phyloP scores from a whole-genome alignment of 2,797 vertebrate genomes.

The Emys orbicularis region DNA sequence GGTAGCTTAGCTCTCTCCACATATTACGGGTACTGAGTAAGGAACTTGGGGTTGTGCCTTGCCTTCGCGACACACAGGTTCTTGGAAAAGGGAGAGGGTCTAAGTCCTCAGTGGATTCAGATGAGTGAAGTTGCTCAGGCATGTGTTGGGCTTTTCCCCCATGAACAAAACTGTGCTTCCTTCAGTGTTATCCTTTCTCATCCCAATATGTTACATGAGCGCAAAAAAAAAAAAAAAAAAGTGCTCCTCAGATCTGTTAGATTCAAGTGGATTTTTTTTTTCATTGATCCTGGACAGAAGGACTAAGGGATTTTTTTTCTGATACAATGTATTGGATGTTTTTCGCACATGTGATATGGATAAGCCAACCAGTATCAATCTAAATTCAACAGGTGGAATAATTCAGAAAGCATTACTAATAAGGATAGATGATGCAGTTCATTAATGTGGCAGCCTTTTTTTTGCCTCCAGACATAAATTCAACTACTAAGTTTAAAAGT shows the following conservation, averaged over 20 bases:
- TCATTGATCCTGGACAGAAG: neutral
- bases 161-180: neutral
- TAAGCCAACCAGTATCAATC: neutral
- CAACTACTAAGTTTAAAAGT: slow-evolving; percentile 12
- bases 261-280: neutral
- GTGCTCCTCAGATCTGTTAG: neutral
- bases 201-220: neutral
- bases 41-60: neutral
- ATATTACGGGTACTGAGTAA: neutral
- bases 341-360: neutral
- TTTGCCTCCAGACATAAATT: neutral
- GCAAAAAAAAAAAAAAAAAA: neutral
- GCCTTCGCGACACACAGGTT: neutral
- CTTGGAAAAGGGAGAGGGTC: neutral
- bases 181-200: neutral
- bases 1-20: neutral
- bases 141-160: neutral
- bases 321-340: neutral
- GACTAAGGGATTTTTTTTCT: neutral
- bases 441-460: neutral
- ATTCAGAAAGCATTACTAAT: neutral
- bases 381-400: slow-evolving; percentile 1
- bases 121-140: too few relatives aligned
- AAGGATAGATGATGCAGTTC: neutral
- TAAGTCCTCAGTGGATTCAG: rapidly evolving